Conservation (phyloP, 2,888 invertebrate species). For the Thereva unica region DNA sequence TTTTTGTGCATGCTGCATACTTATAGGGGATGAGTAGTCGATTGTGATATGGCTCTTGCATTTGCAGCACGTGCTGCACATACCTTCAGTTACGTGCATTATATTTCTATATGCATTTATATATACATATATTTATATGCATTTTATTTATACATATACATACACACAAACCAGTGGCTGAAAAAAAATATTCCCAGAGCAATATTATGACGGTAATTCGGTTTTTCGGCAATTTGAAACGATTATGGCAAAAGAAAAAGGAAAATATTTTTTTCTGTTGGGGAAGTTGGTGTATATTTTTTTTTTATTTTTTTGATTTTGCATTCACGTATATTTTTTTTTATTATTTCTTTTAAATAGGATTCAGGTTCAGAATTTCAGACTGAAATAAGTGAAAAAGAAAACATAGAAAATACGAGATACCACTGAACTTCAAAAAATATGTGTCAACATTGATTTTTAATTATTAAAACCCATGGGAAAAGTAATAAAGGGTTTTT, state of each 20-base stretch:
- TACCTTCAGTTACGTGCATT: too few relatives aligned
- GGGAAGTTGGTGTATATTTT: neutral
- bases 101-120: neutral
- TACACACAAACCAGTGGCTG: neutral
- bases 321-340: too few relatives aligned
- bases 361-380: too few relatives aligned
- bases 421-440: constrained; percentile 5
- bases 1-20: too few relatives aligned
- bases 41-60: too few relatives aligned
- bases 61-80: too few relatives aligned
- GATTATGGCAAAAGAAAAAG: constrained; percentile 27
- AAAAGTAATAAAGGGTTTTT: too few relatives aligned
- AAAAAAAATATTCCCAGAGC: too few relatives aligned
- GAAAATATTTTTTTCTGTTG: constrained; percentile 14
- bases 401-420: constrained; percentile 13
- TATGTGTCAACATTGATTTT: constrained; percentile 37
- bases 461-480: constrained; percentile 31
- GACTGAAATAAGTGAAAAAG: neutral
- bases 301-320: too few relatives aligned
- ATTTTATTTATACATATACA: neutral
- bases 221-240: constrained; percentile 36
- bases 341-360: too few relatives aligned
- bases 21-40: too few relatives aligned
- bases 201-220: constrained; percentile 24
- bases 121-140: neutral